Conservation (phyloP, 2,888 invertebrate genomes). For the Spisula subtruncata region DNA sequence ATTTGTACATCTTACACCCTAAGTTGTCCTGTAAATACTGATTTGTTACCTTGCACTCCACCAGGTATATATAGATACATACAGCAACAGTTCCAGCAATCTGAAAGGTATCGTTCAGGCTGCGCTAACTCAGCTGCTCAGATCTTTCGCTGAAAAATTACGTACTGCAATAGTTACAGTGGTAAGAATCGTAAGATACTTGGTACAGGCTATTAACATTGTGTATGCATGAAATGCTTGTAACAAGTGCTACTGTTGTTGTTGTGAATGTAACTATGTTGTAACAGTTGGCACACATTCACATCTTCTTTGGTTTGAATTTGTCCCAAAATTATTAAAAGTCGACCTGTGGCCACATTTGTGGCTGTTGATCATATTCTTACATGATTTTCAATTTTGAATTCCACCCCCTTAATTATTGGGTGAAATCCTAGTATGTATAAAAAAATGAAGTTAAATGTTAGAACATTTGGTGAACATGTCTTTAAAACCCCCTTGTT, state of each 20-base stretch:
- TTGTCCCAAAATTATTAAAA: no score
- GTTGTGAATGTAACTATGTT: background rate
- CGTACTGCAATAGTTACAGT: slow-evolving; percentile 51
- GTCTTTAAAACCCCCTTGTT: no score
- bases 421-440: no score
- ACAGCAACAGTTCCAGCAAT: slow-evolving; percentile 87
- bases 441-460: no score
- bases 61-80: slow-evolving; percentile 86
- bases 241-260: slow-evolving; percentile 9
- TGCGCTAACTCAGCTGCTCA: slow-evolving; percentile 95
- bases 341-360: no score
- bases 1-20: no score
- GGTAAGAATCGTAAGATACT: slow-evolving; percentile 51
- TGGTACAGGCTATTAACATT: background rate
- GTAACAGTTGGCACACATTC: background rate
- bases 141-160: slow-evolving; percentile 91
- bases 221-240: background rate
- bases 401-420: no score
- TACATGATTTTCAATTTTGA: no score
- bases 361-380: no score
- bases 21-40: no score
- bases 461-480: no score
- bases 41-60: background rate
- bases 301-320: background rate
- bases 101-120: slow-evolving; percentile 94